phyloP scores from a whole-genome alignment of 1,140 invertebrate species.

The Macrobrachium nipponense region DNA sequence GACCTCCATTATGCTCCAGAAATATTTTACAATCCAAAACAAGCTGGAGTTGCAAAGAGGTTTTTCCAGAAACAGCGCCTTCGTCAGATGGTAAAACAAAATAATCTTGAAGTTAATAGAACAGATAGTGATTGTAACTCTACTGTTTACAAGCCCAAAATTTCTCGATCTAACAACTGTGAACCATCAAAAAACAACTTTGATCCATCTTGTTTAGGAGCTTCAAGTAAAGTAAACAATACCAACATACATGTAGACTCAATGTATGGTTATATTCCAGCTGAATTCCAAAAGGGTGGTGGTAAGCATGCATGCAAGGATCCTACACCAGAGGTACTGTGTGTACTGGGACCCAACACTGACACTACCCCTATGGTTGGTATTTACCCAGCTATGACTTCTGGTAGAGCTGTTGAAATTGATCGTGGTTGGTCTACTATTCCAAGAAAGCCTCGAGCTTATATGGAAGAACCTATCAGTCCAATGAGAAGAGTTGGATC shows the following conservation, averaged over 20 bases:
- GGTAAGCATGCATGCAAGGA: constrained; percentile 61
- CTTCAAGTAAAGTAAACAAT: constrained; percentile 77
- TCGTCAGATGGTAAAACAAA: constrained; percentile 77
- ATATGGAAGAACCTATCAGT: constrained; percentile 40
- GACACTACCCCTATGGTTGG: constrained; percentile 12
- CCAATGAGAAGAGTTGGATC: constrained; percentile 50
- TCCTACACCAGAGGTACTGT: constrained; percentile 60
- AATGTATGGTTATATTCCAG: constrained; percentile 46
- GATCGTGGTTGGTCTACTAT: constrained; percentile 49
- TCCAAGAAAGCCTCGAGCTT: constrained; percentile 37
- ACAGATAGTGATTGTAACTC: constrained; percentile 73
- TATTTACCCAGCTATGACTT: constrained; percentile 16
- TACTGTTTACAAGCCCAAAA: constrained; percentile 70
- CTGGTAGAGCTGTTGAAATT: constrained; percentile 7
- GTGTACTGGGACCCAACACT: constrained; percentile 58
- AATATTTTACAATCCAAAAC: constrained; percentile 92
- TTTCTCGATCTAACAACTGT: constrained; percentile 76
- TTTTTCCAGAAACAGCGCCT: constrained; percentile 90
- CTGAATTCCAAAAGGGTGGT: constrained; percentile 36
- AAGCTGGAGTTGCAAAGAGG: constrained; percentile 90
- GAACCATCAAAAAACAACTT: constrained; percentile 72
- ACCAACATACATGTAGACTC: constrained; percentile 81
- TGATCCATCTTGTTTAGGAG: constrained; percentile 58
- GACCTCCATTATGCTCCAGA: constrained; percentile 70
- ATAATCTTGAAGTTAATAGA: constrained; percentile 78